Conservation (phyloP, 2,797 vertebrate genomes). For the Psittacula echo region DNA sequence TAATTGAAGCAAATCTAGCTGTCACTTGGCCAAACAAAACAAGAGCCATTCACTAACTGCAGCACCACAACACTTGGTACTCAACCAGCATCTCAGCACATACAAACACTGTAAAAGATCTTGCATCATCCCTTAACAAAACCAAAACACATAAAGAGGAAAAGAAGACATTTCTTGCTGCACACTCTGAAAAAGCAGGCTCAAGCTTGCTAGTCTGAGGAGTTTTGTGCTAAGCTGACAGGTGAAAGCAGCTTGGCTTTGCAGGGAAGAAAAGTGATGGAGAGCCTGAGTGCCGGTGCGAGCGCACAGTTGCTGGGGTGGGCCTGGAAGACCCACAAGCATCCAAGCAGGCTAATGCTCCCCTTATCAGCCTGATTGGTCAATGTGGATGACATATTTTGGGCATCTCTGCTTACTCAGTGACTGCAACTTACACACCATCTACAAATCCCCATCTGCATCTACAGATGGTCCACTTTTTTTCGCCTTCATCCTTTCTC, state of each 20-base stretch:
- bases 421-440: slow-evolving; percentile 71
- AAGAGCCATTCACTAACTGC: not conserved
- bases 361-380: slow-evolving; percentile 69
- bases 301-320: slow-evolving; percentile 51
- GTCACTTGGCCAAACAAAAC: not conserved
- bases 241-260: not conserved
- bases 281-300: not conserved
- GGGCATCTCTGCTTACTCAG: slow-evolving; percentile 74
- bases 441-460: slow-evolving; percentile 82
- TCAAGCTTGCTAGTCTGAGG: not conserved
- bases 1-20: not conserved
- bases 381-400: slow-evolving; percentile 80
- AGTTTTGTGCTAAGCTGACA: not conserved
- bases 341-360: slow-evolving; percentile 43
- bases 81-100: not conserved
- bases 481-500: not conserved
- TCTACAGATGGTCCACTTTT: slow-evolving; percentile 74
- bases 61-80: not conserved
- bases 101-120: not conserved
- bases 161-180: not conserved
- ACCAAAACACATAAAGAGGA: not conserved
- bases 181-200: not conserved
- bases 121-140: not conserved
- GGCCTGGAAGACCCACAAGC: not conserved
- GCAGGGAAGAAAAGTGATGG: not conserved